Conservation (phyloP, 2,113 vertebrate species). For the Elephantulus edwardii region DNA sequence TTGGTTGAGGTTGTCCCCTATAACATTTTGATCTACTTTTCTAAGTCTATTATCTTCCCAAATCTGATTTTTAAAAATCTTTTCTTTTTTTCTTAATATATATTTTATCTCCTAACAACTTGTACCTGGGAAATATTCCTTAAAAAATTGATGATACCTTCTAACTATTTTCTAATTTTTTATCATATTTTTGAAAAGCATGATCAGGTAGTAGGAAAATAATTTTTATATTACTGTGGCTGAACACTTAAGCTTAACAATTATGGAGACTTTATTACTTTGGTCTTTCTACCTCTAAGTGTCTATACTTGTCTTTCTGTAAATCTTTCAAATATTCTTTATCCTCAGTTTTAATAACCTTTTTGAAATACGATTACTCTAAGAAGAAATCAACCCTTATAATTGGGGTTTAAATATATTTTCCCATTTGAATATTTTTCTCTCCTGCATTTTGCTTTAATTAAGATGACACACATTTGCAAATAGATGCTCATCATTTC, state of each 20-base stretch:
- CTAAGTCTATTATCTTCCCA: not conserved
- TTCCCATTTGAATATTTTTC: constrained; percentile 61
- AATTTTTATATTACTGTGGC: constrained; percentile 81
- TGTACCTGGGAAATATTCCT: not conserved
- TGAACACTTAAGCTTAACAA: constrained; percentile 74
- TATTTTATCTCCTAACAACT: constrained; percentile 16
- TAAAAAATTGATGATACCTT: constrained; percentile 78
- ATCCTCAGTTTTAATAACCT: constrained; percentile 40
- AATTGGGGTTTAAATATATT: constrained; percentile 31
- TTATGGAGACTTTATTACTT: constrained; percentile 69
- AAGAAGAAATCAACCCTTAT: constrained; percentile 40
- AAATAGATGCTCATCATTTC: constrained; percentile 53
- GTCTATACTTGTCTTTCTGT: constrained; percentile 22
- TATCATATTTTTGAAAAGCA: constrained; percentile 82
- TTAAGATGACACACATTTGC: constrained; percentile 54
- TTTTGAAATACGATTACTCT: constrained; percentile 51
- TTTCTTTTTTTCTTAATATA: constrained; percentile 34
- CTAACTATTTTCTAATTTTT: constrained; percentile 83
- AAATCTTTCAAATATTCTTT: constrained; percentile 19
- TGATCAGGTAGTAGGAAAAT: constrained; percentile 81
- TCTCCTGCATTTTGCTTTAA: constrained; percentile 50
- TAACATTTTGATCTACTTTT: not conserved
- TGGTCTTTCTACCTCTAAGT: constrained; percentile 20
- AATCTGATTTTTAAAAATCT: too few species aligned
- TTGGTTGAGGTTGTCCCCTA: not conserved